Conservation (phyloP, 1,140 invertebrate species). For the Pomphorhynchus laevis region DNA sequence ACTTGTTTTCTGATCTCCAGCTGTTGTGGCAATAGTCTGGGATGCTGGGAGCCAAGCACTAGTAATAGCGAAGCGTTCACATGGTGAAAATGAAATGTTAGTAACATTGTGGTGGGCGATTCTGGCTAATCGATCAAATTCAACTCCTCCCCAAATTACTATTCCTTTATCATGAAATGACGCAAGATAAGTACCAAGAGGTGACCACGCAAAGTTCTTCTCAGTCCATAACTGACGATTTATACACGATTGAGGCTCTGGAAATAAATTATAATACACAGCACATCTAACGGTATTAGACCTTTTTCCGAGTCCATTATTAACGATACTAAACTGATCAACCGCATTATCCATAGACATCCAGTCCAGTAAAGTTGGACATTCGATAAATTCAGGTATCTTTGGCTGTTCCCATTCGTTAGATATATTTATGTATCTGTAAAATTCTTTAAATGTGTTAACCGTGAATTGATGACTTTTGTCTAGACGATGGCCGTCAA, state of each 20-base stretch:
- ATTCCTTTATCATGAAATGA: constrained; percentile 78
- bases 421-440: constrained; percentile 53
- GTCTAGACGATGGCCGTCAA: constrained; percentile 72
- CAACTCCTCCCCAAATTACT: constrained; percentile 70
- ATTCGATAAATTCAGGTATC: constrained; percentile 22
- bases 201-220: constrained; percentile 76
- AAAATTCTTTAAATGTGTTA: constrained; percentile 75
- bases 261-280: constrained; percentile 2
- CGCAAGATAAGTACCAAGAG: constrained; percentile 61
- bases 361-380: constrained; percentile 53
- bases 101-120: constrained; percentile 60
- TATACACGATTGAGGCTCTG: constrained; percentile 10
- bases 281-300: constrained; percentile 25
- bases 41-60: no score
- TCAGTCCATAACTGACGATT: constrained; percentile 69
- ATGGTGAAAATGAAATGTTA: constrained; percentile 81
- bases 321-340: constrained; percentile 61
- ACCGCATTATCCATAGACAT: constrained; percentile 53
- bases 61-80: constrained; percentile 43
- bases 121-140: constrained; percentile 48
- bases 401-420: constrained; percentile 59
- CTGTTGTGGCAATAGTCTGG: no score
- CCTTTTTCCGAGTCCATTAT: constrained; percentile 35
- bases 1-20: no score
- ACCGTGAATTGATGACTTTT: constrained; percentile 73